These are phyloP conservation scores for Xyrichtys novacula DNA, from an alignment of 2,797 vertebrate genomes.

Conservation along the genomic window DNA sequence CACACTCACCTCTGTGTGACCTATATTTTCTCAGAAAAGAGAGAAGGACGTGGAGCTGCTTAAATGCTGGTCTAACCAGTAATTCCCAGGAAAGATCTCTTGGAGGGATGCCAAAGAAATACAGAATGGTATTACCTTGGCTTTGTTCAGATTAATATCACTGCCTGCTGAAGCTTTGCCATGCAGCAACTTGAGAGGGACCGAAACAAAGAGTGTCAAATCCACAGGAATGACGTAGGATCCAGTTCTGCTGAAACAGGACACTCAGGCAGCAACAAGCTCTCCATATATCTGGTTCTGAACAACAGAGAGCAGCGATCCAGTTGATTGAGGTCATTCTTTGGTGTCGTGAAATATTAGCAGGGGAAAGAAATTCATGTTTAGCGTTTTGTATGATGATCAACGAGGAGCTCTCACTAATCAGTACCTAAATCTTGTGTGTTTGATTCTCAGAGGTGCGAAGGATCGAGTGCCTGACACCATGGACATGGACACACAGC, in stretches of 20 bases:
- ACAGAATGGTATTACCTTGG: constrained; percentile 28
- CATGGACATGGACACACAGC: constrained; percentile 97
- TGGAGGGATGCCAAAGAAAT: constrained; percentile 44
- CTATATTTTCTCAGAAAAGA: constrained; percentile 42
- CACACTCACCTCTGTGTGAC: constrained; percentile 49
- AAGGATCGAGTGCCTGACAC: constrained; percentile 78
- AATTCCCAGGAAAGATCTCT: constrained; percentile 46
- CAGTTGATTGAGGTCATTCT: constrained; percentile 6
- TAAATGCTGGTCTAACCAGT: constrained; percentile 29
- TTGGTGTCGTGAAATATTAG: neutral
- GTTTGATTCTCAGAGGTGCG: constrained; percentile 79
- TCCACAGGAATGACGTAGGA: constrained; percentile 50
- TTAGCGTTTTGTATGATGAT: neutral
- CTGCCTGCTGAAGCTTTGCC: constrained; percentile 20
- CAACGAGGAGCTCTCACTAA: constrained; percentile 19
- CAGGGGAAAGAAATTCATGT: neutral
- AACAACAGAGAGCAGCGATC: constrained; percentile 1
- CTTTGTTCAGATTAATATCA: constrained; percentile 43
- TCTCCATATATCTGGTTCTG: neutral
- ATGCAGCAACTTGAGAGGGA: constrained; percentile 63
- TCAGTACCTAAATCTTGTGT: constrained; percentile 41
- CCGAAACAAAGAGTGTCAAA: constrained; percentile 63
- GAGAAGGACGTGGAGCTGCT: constrained; percentile 35
- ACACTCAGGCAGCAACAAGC: constrained; percentile 42
- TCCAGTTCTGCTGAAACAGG: constrained; percentile 65